A percentile compares a stretch with the other conserved stretches of the same genome.
Conservation (phyloP, 2,113 vertebrate genomes). For the Oreocharis arfaki region DNA sequence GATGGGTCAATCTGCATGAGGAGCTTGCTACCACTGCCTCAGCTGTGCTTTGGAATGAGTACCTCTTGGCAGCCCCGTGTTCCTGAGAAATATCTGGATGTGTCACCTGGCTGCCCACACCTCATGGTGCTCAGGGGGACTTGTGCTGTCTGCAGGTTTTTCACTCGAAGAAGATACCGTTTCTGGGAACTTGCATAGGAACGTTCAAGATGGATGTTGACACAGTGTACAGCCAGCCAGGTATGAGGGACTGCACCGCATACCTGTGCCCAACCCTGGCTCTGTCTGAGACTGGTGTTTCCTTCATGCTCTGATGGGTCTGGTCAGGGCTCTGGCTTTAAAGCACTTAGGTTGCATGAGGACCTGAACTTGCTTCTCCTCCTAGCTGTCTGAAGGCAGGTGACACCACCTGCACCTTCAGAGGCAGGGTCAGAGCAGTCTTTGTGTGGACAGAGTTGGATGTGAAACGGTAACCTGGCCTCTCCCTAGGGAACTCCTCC, state of each 20-base stretch:
- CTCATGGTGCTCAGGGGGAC: neutral
- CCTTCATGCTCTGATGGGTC: neutral
- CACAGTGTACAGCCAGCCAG: conserved; percentile 86
- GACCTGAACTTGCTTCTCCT: neutral
- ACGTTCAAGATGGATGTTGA: conserved; percentile 89
- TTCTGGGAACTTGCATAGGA: conserved; percentile 84
- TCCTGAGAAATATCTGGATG: neutral
- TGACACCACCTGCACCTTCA: neutral
- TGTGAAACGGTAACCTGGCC: neutral
- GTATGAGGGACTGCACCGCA: conserved; percentile 35
- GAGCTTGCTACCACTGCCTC: neutral
- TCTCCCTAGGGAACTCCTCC: neutral
- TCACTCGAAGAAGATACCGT: conserved; percentile 85
- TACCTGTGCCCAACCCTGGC: neutral
- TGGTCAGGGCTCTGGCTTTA: neutral
- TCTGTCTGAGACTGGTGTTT: neutral
- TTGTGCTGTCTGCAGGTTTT: conserved; percentile 78
- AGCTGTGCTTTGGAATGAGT: rapidly evolving
- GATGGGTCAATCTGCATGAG: neutral
- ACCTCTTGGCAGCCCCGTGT: neutral
- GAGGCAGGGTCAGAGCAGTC: neutral
- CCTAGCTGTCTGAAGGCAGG: neutral
- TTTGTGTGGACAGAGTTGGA: rapidly evolving
- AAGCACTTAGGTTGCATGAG: neutral
- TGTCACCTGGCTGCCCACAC: neutral